Evolutionary conservation across 2,113 vertebrate species (phyloP).

Genomic region (Syngnathoides biaculeatus): DNA sequence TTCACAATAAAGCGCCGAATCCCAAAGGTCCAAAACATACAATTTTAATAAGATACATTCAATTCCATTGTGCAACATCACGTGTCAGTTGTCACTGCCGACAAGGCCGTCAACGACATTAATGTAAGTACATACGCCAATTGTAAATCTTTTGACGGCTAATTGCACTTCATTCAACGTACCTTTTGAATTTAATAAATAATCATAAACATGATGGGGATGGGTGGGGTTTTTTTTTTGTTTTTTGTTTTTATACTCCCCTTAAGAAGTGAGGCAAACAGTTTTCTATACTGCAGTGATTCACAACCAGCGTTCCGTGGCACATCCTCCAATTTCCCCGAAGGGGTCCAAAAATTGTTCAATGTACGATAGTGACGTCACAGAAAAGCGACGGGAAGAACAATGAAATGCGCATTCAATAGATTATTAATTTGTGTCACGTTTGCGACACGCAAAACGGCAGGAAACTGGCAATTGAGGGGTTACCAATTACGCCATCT

Average conservation of each 20-base stretch:
- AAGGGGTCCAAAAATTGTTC: not conserved
- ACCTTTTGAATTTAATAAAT: constrained; percentile 78
- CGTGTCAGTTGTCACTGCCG: constrained; percentile 59
- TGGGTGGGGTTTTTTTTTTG: not conserved
- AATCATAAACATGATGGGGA: constrained; percentile 30
- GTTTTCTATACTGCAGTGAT: not conserved
- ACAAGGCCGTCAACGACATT: constrained; percentile 49
- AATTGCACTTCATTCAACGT: constrained; percentile 76
- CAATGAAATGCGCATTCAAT: no score
- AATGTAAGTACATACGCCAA: constrained; percentile 48
- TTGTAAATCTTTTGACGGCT: constrained; percentile 45
- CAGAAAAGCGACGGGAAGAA: no score
- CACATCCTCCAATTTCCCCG: not conserved
- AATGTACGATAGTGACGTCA: no score
- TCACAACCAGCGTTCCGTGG: not conserved
- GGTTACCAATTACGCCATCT: no score
- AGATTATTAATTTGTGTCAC: no score
- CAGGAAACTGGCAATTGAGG: no score
- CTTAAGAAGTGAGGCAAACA: not conserved
- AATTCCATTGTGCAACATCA: constrained; percentile 78
- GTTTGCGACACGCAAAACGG: no score
- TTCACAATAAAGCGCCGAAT: constrained; percentile 20
- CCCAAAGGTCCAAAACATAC: constrained; percentile 54
- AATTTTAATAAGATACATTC: constrained; percentile 82
- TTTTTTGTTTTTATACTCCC: not conserved